Evolutionary conservation across 2,888 invertebrate genomes (phyloP).

Genomic region (Dasysyrphus tricinctus): DNA sequence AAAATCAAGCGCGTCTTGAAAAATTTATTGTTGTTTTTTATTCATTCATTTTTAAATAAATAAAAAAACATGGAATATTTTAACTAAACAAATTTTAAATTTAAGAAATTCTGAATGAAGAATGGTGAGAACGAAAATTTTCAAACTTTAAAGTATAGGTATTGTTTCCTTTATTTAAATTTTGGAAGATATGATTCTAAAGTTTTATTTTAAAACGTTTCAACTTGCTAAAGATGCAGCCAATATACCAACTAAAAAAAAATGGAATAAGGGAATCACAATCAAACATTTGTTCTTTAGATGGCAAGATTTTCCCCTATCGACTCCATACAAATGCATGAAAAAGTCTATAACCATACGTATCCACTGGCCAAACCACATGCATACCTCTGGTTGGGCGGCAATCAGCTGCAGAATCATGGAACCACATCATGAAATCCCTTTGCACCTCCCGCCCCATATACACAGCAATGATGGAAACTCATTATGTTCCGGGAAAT

Average conservation of each 20-base stretch:
- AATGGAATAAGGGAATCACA: slow-evolving; percentile 22
- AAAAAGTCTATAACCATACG: slow-evolving; percentile 48
- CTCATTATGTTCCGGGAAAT: slow-evolving; percentile 72
- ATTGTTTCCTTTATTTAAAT: too few species aligned
- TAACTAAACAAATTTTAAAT: too few species aligned
- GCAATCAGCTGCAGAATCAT: slow-evolving; percentile 73
- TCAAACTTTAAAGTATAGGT: too few species aligned
- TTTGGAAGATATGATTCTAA: too few species aligned
- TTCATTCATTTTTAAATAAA: too few species aligned
- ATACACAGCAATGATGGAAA: slow-evolving; percentile 58
- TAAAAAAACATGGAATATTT: too few species aligned
- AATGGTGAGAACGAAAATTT: too few species aligned
- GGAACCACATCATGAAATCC: slow-evolving; percentile 64
- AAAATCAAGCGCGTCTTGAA: too few species aligned
- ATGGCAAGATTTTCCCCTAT: slow-evolving; percentile 55
- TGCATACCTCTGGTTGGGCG: slow-evolving; percentile 67
- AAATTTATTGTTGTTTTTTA: too few species aligned
- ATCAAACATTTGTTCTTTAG: slow-evolving; percentile 57
- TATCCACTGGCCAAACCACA: slow-evolving; percentile 66
- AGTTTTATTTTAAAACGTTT: too few species aligned
- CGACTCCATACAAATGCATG: slow-evolving; percentile 56
- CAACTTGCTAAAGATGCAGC: background rate
- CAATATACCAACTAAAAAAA: background rate
- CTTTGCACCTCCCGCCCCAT: slow-evolving; percentile 2
- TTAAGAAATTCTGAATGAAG: too few species aligned